Conservation (phyloP, 2,888 invertebrate species). For the Empis stercorea region DNA sequence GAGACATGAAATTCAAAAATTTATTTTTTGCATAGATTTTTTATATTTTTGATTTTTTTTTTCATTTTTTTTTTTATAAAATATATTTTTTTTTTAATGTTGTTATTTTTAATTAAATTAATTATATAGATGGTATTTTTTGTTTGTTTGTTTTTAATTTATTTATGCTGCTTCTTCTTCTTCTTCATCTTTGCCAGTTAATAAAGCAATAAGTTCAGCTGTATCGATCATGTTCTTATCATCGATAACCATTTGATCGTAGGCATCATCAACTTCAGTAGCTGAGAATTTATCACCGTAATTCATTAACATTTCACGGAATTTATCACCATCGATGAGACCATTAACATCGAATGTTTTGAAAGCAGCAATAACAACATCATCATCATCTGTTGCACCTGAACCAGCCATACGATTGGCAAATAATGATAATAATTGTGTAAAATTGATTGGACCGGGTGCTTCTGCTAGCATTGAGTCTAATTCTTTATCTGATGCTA, state of each 20-base stretch:
- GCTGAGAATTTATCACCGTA: conserved; percentile 87
- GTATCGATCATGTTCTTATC: conserved; percentile 85
- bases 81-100: neutral
- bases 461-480: conserved; percentile 81
- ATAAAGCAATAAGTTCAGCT: conserved; percentile 71
- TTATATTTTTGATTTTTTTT: conserved; percentile 1
- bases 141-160: conserved; percentile 4
- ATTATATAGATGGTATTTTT: too few species aligned
- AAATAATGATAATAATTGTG: conserved; percentile 83
- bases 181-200: conserved; percentile 75
- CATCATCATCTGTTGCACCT: conserved; percentile 79
- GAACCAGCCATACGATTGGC: conserved; percentile 85
- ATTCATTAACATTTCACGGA: conserved; percentile 83
- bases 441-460: conserved; percentile 88
- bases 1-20: too few species aligned
- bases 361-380: conserved; percentile 84
- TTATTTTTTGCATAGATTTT: neutral
- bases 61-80: conserved; percentile 7
- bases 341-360: conserved; percentile 82
- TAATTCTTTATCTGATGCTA: conserved; percentile 81
- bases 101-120: conserved; percentile 8
- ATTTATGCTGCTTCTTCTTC: conserved; percentile 45
- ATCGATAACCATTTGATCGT: conserved; percentile 86
- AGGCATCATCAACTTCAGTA: conserved; percentile 83
- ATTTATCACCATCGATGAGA: conserved; percentile 76